Evolutionary conservation across 2,113 vertebrate species (phyloP).

Genomic region (Petromus typicus): DNA sequence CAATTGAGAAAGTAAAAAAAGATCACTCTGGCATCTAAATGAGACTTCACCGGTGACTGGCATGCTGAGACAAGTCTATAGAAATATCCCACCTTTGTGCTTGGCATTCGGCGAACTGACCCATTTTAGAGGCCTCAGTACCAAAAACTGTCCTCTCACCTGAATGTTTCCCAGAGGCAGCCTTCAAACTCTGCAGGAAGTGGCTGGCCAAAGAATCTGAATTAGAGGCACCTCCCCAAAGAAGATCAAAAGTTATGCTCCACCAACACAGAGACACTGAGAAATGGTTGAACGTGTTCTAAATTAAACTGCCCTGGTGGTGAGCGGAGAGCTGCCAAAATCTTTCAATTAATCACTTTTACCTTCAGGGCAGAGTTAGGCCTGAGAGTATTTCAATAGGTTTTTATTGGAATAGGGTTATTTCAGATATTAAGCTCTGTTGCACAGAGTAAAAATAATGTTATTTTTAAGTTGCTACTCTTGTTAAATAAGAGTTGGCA

Average conservation of each 20-base stretch:
- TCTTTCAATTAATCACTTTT: conserved; percentile 79
- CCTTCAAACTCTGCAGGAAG: conserved; percentile 56
- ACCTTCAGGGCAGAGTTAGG: conserved; percentile 74
- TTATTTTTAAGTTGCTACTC: conserved; percentile 83
- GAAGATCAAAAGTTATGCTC: conserved; percentile 79
- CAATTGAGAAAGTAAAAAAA: not conserved
- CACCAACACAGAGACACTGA: conserved; percentile 78
- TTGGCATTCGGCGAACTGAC: not conserved
- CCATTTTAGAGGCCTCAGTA: not conserved
- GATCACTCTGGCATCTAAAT: not conserved
- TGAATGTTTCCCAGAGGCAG: conserved; percentile 57
- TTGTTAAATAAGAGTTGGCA: conserved; percentile 82
- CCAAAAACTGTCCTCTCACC: conserved; percentile 54
- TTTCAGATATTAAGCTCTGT: conserved; percentile 81
- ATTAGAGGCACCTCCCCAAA: conserved; percentile 46
- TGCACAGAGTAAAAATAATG: conserved; percentile 81
- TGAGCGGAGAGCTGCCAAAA: conserved; percentile 79
- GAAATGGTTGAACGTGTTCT: conserved; percentile 82
- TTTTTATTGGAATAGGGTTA: conserved; percentile 81
- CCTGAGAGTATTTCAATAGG: conserved; percentile 78
- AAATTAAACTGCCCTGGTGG: conserved; percentile 80
- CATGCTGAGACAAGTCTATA: not conserved
- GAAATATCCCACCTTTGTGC: not conserved
- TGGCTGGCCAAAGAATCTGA: conserved; percentile 58
- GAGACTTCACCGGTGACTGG: not conserved